Percentiles rank a stretch among this genome's conserved stretches.
phyloP scores from a whole-genome alignment of 2,113 vertebrate genomes.

The Phyllopteryx taeniolatus region DNA sequence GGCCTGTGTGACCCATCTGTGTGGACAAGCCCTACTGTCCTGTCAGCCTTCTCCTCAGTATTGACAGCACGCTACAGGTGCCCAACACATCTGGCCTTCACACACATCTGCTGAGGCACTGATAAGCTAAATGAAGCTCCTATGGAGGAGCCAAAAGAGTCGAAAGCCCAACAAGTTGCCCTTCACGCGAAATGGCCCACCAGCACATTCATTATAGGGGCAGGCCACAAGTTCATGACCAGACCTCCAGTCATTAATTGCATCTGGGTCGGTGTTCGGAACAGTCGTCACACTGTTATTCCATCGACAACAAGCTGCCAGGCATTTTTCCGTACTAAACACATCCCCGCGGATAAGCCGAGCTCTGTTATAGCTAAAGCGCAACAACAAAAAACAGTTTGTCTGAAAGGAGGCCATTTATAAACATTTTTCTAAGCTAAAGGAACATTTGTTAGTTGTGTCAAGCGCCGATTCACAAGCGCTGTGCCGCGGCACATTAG shows the following conservation, averaged over 20 bases:
- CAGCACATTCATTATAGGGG: constrained; percentile 64
- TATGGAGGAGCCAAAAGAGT: constrained; percentile 32
- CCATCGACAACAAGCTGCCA: constrained; percentile 31
- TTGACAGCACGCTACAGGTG: constrained; percentile 66
- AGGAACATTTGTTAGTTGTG: constrained; percentile 50
- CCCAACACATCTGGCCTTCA: constrained; percentile 57
- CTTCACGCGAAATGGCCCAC: constrained; percentile 41
- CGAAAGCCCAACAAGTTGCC: constrained; percentile 27
- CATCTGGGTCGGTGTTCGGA: constrained; percentile 47
- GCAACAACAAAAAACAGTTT: constrained; percentile 44
- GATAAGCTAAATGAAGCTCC: constrained; percentile 37
- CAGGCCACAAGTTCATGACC: constrained; percentile 60
- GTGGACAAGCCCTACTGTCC: constrained; percentile 62
- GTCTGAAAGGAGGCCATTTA: constrained; percentile 62
- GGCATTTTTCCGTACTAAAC: constrained; percentile 63
- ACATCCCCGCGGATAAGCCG: constrained; percentile 63
- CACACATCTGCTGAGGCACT: constrained; percentile 36
- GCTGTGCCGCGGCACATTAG: background rate
- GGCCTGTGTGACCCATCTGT: constrained; percentile 63
- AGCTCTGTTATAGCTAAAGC: constrained; percentile 56
- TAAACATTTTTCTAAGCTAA: constrained; percentile 44
- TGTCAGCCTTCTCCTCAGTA: constrained; percentile 38
- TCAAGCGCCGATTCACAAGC: background rate
- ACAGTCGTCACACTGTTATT: constrained; percentile 70
- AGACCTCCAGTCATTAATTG: constrained; percentile 59